Conservation (phyloP, 2,888 invertebrate genomes). For the Sphaerophoria rueppellii region DNA sequence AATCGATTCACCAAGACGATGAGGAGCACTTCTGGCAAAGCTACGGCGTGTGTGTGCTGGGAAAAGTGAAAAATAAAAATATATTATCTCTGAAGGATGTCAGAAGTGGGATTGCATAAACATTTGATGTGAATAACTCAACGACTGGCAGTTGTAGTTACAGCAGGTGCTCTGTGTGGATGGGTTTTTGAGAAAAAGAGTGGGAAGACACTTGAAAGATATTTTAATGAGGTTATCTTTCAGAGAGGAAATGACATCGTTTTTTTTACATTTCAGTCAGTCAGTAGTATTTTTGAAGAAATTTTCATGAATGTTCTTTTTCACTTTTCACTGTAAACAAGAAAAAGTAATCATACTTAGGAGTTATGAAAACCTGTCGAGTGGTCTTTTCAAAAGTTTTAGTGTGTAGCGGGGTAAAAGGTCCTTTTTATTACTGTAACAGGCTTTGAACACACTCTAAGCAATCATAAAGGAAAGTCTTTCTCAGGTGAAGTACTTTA, state of each 20-base stretch:
- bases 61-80: neutral
- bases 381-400: no score
- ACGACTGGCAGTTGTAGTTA: neutral
- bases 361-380: no score
- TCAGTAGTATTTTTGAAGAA: neutral
- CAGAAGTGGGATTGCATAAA: neutral
- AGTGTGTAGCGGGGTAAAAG: no score
- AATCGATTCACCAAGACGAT: constrained; percentile 14
- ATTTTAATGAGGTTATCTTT: constrained; percentile 23
- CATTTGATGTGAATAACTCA: neutral
- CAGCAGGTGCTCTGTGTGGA: neutral
- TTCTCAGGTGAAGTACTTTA: no score
- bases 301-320: neutral
- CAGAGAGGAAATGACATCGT: constrained; percentile 17
- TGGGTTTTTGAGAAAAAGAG: no score
- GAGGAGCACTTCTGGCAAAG: neutral
- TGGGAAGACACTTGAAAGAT: neutral
- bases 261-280: neutral
- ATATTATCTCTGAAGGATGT: neutral
- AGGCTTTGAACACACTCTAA: no score
- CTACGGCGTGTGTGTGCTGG: neutral
- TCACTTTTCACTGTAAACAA: neutral
- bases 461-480: no score
- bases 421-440: no score
- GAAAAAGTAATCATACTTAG: no score